Evolutionary conservation across 2,113 vertebrate genomes (phyloP).

Genomic region (Sapajus apella): DNA sequence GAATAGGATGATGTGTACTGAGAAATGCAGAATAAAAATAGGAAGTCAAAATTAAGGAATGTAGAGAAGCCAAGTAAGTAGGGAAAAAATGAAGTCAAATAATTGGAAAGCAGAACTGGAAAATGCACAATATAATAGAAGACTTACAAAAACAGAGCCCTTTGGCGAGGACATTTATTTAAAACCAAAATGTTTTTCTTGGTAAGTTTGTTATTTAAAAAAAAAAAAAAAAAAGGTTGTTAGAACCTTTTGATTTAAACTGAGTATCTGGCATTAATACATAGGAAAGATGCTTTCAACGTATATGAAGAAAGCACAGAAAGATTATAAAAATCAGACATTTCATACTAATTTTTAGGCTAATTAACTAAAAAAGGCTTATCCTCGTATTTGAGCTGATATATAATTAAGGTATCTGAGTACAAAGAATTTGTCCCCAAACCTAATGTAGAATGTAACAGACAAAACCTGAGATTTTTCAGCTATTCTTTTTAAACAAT

Average conservation of each 20-base stretch:
- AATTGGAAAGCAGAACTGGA: constrained; percentile 49
- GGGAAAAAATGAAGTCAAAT: constrained; percentile 29
- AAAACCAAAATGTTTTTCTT: constrained; percentile 6
- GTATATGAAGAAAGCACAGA: constrained; percentile 55
- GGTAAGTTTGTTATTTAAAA: not conserved
- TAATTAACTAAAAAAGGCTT: constrained; percentile 66
- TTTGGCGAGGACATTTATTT: constrained; percentile 29
- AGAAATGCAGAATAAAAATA: constrained; percentile 59
- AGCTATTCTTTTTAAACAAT: constrained; percentile 43
- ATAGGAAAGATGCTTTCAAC: constrained; percentile 43
- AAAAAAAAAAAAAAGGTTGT: not conserved
- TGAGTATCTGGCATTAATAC: constrained; percentile 35
- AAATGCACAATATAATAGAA: not conserved
- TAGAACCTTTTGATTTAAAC: constrained; percentile 51
- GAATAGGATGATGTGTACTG: constrained; percentile 24
- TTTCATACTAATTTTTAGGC: constrained; percentile 75
- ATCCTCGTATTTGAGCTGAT: constrained; percentile 51
- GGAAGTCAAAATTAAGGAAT: constrained; percentile 60
- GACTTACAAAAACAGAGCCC: constrained; percentile 25
- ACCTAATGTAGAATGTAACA: constrained; percentile 63
- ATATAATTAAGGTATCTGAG: constrained; percentile 73
- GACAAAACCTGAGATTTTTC: constrained; percentile 53
- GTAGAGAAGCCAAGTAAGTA: constrained; percentile 31
- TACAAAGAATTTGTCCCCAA: constrained; percentile 67
- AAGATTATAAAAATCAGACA: constrained; percentile 54